phyloP scores from a whole-genome alignment of 92 coral and sea anemone genomes.

The Desmophyllum pertusum region DNA sequence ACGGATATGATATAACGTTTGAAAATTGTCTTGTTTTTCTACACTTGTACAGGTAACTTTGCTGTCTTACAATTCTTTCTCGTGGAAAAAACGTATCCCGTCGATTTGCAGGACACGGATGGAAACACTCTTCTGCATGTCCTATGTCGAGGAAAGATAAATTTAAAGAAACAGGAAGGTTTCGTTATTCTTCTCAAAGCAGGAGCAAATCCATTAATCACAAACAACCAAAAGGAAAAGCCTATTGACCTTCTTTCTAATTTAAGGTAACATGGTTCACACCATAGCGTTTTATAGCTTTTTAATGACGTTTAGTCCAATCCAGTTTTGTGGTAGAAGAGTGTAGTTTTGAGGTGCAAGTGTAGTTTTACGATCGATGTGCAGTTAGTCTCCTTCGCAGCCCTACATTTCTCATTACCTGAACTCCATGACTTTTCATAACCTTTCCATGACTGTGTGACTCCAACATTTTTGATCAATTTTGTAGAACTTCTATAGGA shows the following conservation, averaged over 20 bases:
- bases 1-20: background rate
- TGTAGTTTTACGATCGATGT: too few relatives aligned
- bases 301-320: too few relatives aligned
- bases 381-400: too few relatives aligned
- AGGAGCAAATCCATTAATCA: slow-evolving; percentile 50
- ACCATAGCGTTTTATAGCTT: too few relatives aligned
- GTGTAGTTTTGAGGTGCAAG: too few relatives aligned
- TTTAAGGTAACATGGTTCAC: background rate
- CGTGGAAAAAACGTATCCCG: background rate
- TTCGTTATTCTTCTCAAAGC: slow-evolving; percentile 39
- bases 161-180: slow-evolving; percentile 44
- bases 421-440: too few relatives aligned
- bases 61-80: background rate
- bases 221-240: slow-evolving; percentile 32
- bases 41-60: background rate
- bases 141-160: slow-evolving; percentile 46
- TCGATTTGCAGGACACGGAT: slow-evolving; percentile 44
- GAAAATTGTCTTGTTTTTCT: background rate
- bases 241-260: slow-evolving; percentile 34
- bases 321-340: too few relatives aligned
- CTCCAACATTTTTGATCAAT: too few relatives aligned
- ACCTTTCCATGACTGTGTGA: too few relatives aligned
- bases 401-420: too few relatives aligned
- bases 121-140: slow-evolving; percentile 57
- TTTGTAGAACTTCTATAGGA: too few relatives aligned